Evolutionary conservation across 2,888 invertebrate genomes (phyloP), one percentile per base, ranked within the genome.

Genomic region (Deilephila porcellus): DNA sequence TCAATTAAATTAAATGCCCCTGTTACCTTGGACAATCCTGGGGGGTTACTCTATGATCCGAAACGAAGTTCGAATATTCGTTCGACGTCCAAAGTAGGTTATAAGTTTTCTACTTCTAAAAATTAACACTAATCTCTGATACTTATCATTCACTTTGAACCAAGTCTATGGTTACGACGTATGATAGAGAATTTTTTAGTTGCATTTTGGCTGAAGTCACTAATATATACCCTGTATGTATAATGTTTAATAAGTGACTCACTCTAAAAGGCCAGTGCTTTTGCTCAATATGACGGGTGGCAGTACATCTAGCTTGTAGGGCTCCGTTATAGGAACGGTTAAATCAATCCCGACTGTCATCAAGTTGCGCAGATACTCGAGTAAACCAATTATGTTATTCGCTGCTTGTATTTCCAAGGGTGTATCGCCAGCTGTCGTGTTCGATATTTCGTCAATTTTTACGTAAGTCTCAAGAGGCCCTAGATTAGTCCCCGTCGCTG

Each of bases 301-400:
- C 25, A 67, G 25, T 45, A 6, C 67, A 67, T 67, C 67, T n/a
- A 17, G 45, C 14, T 20, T 52, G 52, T 67, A 67, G 4, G 67
- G 67, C 45, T 67, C 67, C 20, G 20, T 67, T 20, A 67, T 14
- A 17, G 4, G 4, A 14, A 67, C 14, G 8, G 52, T 25, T 11
- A 7, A n/a, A 37, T 45, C 25, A 25, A 71, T 34, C 19, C 71
- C 71, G 14, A 60, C 60, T 3, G 60, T 37, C 60, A 71, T 71
- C 37, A 29, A 19, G 19, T 37, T 25, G 37, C 60, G 71, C 37
- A 19, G 17, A 25, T 71, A 45, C 45, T 71, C 60, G 8, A 71
- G 60, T 17, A 60, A 17, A 45, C 60, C 25, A 60, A 60, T 71
- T n/a, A 60, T 19, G 45, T 71, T 45, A 20, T 60, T 29, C 0